Evolutionary conservation across 2,113 vertebrate genomes (phyloP).

Genomic region (Ginglymostoma cirratum): DNA sequence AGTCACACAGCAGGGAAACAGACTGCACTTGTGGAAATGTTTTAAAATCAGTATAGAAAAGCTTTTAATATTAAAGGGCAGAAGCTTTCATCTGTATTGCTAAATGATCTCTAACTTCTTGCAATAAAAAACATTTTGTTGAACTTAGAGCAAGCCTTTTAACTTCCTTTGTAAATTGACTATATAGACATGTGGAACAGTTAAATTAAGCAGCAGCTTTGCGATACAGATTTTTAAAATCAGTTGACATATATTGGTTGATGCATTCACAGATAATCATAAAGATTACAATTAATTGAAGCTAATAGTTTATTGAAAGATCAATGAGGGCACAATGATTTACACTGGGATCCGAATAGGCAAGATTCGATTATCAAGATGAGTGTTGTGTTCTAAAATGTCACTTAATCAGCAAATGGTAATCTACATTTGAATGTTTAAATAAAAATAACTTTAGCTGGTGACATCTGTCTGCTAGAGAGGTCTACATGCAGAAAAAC

Average conservation of each 20-base stretch:
- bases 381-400: neutral
- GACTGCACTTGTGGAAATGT: neutral
- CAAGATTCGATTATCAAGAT: neutral
- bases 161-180: neutral
- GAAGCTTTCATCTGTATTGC: neutral
- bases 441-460: neutral
- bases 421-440: neutral
- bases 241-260: neutral
- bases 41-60: neutral
- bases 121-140: neutral
- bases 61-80: neutral
- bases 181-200: neutral
- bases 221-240: neutral
- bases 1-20: no score
- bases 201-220: neutral
- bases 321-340: neutral
- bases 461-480: neutral
- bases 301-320: neutral
- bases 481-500: neutral
- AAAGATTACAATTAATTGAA: neutral
- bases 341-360: neutral
- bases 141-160: neutral
- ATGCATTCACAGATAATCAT: neutral
- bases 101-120: neutral
- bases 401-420: neutral